Evolutionary conservation across 1,140 invertebrate genomes (phyloP).

Genomic region (Gryllus bimaculatus): DNA sequence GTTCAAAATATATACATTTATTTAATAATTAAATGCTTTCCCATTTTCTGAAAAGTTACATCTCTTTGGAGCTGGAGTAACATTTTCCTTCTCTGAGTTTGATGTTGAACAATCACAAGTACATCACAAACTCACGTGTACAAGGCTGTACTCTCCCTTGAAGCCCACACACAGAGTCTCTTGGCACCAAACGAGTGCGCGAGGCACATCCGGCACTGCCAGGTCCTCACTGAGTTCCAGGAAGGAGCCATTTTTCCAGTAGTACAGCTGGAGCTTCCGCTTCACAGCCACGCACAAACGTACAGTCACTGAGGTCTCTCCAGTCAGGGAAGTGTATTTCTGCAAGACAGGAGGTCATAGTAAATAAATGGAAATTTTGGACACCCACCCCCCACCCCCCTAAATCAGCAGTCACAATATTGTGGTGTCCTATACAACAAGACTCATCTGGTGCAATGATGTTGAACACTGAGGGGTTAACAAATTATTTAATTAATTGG

Average conservation of each 20-base stretch:
- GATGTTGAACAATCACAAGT: no score
- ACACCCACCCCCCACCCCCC: no score
- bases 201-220: conserved; percentile 71
- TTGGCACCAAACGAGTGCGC: conserved; percentile 74
- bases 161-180: conserved; percentile 76
- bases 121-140: conserved; percentile 44
- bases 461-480: no score
- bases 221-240: conserved; percentile 61
- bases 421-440: no score
- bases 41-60: no score
- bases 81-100: no score
- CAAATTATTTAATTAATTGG: no score
- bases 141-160: conserved; percentile 69
- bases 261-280: conserved; percentile 77
- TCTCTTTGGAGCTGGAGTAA: no score
- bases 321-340: conserved; percentile 50
- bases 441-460: no score
- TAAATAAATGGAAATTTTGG: not conserved
- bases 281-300: conserved; percentile 82
- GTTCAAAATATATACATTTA: no score
- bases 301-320: conserved; percentile 61
- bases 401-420: no score
- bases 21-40: no score
- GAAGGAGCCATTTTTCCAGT: conserved; percentile 80
- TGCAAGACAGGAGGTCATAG: conserved; percentile 27